These are phyloP conservation scores for Hyles vespertilio DNA, from an alignment of 1,140 invertebrate species.

Conservation along the genomic window DNA sequence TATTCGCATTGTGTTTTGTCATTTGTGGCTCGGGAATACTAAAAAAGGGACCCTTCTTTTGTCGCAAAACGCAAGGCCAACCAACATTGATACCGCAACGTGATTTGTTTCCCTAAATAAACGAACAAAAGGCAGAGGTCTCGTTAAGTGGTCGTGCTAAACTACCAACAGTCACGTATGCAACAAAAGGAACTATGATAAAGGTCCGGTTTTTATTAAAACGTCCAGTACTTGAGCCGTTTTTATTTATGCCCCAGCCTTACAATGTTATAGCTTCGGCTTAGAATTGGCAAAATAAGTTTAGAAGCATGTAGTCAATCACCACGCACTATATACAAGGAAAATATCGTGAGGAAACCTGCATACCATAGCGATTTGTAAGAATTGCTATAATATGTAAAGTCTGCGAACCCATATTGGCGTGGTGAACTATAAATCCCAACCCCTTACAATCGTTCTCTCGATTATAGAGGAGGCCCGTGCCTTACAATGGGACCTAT, in stretches of 20 bases:
- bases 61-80: constrained; percentile 14
- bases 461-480: too few species aligned
- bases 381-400: too few species aligned
- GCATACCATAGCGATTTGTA: too few species aligned
- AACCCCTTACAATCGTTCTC: too few species aligned
- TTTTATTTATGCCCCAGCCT: constrained; percentile 48
- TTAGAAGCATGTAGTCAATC: too few species aligned
- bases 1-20: constrained; percentile 18
- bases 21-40: constrained; percentile 19
- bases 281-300: not conserved
- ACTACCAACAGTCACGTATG: constrained; percentile 42
- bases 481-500: too few species aligned
- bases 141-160: constrained; percentile 22
- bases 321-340: too few species aligned
- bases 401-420: too few species aligned
- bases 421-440: too few species aligned
- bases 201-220: constrained; percentile 51
- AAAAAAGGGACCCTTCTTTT: constrained; percentile 28
- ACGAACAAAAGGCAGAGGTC: constrained; percentile 16
- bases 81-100: constrained; percentile 11
- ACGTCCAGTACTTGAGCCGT: constrained; percentile 35
- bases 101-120: constrained; percentile 4
- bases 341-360: too few species aligned
- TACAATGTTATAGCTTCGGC: constrained; percentile 30
- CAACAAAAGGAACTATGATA: constrained; percentile 50